Percentiles rank a stretch among this genome's conserved stretches.
phyloP scores from a whole-genome alignment of 1,140 invertebrate genomes.

The Aphaenogaster ashmeadi region DNA sequence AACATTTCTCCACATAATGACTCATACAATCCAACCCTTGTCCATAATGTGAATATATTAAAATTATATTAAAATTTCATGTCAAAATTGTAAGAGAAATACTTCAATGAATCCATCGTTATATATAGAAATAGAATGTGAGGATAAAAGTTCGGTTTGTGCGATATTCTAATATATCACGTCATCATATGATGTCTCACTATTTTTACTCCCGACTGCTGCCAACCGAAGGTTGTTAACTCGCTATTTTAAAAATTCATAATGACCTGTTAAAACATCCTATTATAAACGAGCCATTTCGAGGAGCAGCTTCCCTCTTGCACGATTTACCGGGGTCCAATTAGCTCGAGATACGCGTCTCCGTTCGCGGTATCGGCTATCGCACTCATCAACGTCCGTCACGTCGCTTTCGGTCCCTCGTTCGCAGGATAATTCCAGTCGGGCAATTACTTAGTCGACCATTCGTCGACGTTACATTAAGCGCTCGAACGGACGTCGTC shows the following conservation, averaged over 20 bases:
- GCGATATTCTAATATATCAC: background rate
- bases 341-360: constrained; percentile 48
- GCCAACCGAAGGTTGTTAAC: too few species aligned
- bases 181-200: background rate
- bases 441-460: constrained; percentile 56
- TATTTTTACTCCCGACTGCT: background rate
- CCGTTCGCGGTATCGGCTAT: constrained; percentile 49
- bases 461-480: constrained; percentile 40
- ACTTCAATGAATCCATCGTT: background rate
- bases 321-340: constrained; percentile 7
- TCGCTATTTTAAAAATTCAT: background rate
- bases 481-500: constrained; percentile 38
- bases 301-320: constrained; percentile 27
- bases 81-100: background rate
- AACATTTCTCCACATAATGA: too few species aligned
- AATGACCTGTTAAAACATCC: background rate
- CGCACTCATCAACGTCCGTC: constrained; percentile 54
- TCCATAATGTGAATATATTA: background rate
- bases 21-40: too few species aligned
- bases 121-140: background rate
- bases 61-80: background rate
- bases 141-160: background rate
- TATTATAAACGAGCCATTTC: background rate
- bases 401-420: constrained; percentile 50
- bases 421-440: constrained; percentile 61